phyloP scores from a whole-genome alignment of 37 sponge, comb jelly and placozoan genomes.

The Tethya wilhelma region DNA sequence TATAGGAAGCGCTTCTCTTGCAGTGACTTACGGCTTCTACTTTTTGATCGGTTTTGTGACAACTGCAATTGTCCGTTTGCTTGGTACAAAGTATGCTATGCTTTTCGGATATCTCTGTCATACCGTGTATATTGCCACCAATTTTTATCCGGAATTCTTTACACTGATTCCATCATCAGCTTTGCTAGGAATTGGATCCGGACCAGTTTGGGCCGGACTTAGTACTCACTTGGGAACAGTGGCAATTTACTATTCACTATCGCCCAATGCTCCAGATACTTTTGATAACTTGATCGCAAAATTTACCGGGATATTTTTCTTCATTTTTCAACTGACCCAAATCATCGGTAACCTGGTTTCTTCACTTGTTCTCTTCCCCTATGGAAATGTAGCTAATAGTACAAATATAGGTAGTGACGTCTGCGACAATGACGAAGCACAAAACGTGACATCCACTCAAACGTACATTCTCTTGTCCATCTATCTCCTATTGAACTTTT shows the following conservation, averaged over 20 bases:
- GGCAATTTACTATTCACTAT: conserved; percentile 14
- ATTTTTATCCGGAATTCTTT: conserved; percentile 74
- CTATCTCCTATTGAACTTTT: conserved; percentile 22
- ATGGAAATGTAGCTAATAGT: too few species aligned
- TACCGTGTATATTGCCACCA: conserved; percentile 30
- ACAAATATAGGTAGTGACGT: too few species aligned
- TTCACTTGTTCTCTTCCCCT: conserved; percentile 37
- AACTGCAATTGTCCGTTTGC: conserved; percentile 18
- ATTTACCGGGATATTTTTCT: conserved; percentile 44
- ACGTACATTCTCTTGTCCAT: conserved; percentile 41
- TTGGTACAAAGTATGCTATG: conserved; percentile 47
- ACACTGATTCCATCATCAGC: conserved; percentile 66
- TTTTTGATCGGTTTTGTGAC: conserved; percentile 28
- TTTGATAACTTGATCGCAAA: conserved; percentile 6
- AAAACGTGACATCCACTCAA: not conserved
- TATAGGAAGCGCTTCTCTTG: conserved; percentile 44
- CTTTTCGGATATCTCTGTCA: conserved; percentile 24
- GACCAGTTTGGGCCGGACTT: conserved; percentile 54
- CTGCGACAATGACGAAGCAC: too few species aligned
- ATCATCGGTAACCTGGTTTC: conserved; percentile 43
- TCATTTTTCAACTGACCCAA: conserved; percentile 19
- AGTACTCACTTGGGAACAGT: conserved; percentile 31
- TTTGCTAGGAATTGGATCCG: conserved; percentile 53
- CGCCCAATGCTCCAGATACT: conserved; percentile 7
- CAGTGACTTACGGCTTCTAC: conserved; percentile 36